Evolutionary conservation across 1,140 invertebrate species (phyloP), one percentile per base, ranked within the genome.

Genomic region (Formica selysi): DNA sequence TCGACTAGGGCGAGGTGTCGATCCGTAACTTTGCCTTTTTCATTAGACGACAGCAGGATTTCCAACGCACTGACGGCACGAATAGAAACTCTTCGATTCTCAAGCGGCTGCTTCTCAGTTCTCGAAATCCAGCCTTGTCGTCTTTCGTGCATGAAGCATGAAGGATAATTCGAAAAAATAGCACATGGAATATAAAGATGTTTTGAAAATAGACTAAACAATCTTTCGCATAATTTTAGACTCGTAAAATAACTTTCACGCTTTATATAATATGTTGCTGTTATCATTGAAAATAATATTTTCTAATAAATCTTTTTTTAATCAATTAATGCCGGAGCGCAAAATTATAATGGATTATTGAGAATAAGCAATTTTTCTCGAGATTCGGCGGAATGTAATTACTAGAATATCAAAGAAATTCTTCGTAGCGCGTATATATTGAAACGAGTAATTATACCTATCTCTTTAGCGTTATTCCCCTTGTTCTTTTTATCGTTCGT

Each of bases 311-410:
- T 32, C 13, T 16, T 13, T 51, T 3, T 51, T 5, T 51, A 51
- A 51, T 51, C 48, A 32, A 29, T 76, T 26, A 59, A 61, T 38
- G 29, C 57, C 16, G 11, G 8, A 76, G 4, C 10, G 36, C 16
- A 36, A 68, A 38, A 80, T 62, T 78, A 5, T 44, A 65, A 78
- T 48, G 32, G 41, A n/a, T n/a, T 51, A 6, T 32, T 16, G 29
- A n/a, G 13, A 10, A 32, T 10, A 22, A 11, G 64, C 61, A 65
- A 67, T 7, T n/a, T 79, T 51, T 32, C 22, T n/a, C 29, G 16
- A 8, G 61, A 61, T 38, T 74, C n/a, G n/a, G 1, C 16, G 19
- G 38, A 78, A 78, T 78, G 67, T 79, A 79, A 68, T 79, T 79
- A 67, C 29, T 13, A 32, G 13, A 67, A 79, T 48, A 51, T 67